Base-by-base conservation (phyloP, 1,140 invertebrate species). In the Aphelenchoides besseyi region DNA sequence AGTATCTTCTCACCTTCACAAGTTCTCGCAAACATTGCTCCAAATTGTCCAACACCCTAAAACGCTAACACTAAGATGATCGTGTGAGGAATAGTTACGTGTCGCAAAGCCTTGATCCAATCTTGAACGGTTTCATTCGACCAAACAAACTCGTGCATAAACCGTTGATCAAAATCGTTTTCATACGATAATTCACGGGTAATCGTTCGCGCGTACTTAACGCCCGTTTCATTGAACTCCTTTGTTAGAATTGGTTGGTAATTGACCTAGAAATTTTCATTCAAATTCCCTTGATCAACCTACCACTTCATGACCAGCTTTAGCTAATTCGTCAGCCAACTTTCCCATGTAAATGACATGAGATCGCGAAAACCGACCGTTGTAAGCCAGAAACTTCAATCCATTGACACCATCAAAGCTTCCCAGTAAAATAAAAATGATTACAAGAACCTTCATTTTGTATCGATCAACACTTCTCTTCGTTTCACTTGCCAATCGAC, bases 221-320 rank as follows among this genome's bases (percentile, higher is more conserved):
- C 18, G 5, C 55, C 55, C 5, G 55, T 59, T 5, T 59, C 55
- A 23, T 59, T 59, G 55, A 59, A 59, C 26, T 59, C 32, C 12
- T 28, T 16, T 33, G 55, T 8, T 8, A 8, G 16, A 28, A 59
- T 59, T 33, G 55, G 55, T 23, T 59, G 55, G 55, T 29, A 59
- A 33, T 59, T 59, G 26, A 59, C 18, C 55, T 59, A 33, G 5
- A 59, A 18, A 8, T 59, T 5, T 23, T 59, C 18, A 59, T 8
- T 8, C 5, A 59, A 23, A 59, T 8, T 8, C n/a, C 5, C 23
- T 59, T 23, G 12, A 59, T 12, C 41, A 29, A 67, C 62, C 52
- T 67, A 66, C 62, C 3, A 68, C 66, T 16, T 68, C 66, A 59
- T 68, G 66, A 18, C 66, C 66, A 23, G 62, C 64, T 9, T 63